A percentile compares a stretch with the other conserved stretches of the same genome.
These are phyloP conservation scores for Hemiprocne comata DNA, from an alignment of 2,113 vertebrate species.

Conservation along the genomic window DNA sequence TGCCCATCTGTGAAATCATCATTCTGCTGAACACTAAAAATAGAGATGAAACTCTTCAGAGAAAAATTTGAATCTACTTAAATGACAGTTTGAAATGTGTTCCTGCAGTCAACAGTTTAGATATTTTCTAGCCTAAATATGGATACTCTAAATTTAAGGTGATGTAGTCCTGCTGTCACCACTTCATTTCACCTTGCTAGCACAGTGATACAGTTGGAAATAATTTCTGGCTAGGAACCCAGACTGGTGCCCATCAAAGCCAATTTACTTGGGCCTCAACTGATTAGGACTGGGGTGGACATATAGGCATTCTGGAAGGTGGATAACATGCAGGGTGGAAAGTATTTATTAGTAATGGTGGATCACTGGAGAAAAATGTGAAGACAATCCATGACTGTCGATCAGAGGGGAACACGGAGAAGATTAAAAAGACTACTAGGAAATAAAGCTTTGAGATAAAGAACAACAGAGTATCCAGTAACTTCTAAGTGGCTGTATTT, in stretches of 20 bases:
- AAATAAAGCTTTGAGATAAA: neutral
- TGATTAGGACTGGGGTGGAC: neutral
- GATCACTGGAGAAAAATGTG: neutral
- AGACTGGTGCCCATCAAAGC: slow-evolving; percentile 17
- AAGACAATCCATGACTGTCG: neutral
- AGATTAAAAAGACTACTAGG: neutral
- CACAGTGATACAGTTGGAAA: slow-evolving; percentile 34
- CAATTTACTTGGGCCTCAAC: neutral
- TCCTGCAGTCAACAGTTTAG: slow-evolving; percentile 58
- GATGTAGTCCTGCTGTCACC: slow-evolving; percentile 43
- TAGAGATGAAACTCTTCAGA: slow-evolving; percentile 59
- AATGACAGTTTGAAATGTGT: slow-evolving; percentile 54
- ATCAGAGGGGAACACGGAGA: neutral
- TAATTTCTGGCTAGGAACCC: slow-evolving; percentile 19
- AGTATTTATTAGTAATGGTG: neutral
- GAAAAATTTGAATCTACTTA: slow-evolving; percentile 51
- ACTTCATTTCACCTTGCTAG: slow-evolving; percentile 44
- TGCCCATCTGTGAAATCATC: slow-evolving; percentile 76
- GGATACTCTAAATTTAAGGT: slow-evolving; percentile 59
- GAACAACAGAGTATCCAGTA: neutral
- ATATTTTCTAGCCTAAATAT: slow-evolving; percentile 61
- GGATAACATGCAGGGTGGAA: neutral
- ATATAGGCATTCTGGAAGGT: neutral
- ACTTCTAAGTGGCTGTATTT: neutral
- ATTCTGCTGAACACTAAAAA: slow-evolving; percentile 67